These are phyloP conservation scores for Ylistrum balloti DNA, from an alignment of 1,140 invertebrate species.

Conservation along the genomic window DNA sequence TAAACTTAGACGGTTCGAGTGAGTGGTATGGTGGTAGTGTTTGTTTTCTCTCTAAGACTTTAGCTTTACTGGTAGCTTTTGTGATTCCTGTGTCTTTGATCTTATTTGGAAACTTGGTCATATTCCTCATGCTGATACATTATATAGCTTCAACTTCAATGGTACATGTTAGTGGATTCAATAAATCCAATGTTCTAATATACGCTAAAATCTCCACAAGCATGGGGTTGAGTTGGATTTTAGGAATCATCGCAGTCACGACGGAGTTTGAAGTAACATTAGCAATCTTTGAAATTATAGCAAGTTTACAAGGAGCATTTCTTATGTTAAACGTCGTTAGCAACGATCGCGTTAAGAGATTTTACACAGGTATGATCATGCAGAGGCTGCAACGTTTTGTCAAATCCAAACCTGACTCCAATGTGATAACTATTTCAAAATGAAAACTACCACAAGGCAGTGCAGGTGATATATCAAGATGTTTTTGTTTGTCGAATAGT, in stretches of 20 bases:
- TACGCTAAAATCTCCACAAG: background rate
- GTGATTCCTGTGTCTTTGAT: slow-evolving; percentile 13
- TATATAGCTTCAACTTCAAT: background rate
- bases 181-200: background rate
- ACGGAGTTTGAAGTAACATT: background rate
- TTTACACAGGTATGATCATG: background rate
- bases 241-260: background rate
- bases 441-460: too few species aligned
- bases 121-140: background rate
- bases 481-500: too few species aligned
- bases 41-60: background rate
- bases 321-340: background rate
- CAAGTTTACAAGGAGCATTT: background rate
- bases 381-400: background rate
- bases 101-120: background rate
- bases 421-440: background rate
- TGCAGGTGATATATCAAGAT: too few species aligned
- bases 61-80: background rate
- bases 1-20: background rate
- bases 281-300: background rate
- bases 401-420: background rate
- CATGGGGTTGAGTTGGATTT: background rate
- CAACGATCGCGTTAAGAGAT: background rate
- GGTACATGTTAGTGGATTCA: background rate
- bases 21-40: background rate